A percentile compares a stretch with the other conserved stretches of the same genome.
These are phyloP conservation scores for Physella acuta DNA, from an alignment of 1,140 invertebrate species.

Conservation along the genomic window DNA sequence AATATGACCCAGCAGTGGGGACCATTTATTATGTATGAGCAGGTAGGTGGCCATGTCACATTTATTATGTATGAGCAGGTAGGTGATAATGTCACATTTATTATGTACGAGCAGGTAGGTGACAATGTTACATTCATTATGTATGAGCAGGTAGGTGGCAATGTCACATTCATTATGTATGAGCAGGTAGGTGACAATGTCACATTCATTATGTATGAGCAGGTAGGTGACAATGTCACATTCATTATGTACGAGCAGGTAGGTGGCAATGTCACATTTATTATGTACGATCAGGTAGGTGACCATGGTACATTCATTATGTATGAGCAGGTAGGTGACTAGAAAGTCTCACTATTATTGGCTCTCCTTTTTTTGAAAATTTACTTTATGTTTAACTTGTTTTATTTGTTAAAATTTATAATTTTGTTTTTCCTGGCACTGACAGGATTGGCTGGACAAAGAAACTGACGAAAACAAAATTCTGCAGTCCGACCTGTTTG, in stretches of 20 bases:
- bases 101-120: neutral
- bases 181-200: neutral
- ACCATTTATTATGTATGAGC: neutral
- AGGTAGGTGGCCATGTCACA: neutral
- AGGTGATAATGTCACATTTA: neutral
- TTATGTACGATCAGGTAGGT: too few species aligned
- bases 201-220: neutral
- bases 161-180: neutral
- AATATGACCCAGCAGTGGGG: neutral
- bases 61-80: neutral
- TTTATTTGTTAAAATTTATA: too few species aligned
- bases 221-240: too few species aligned
- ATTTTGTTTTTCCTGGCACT: too few species aligned
- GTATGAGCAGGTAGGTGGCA: neutral
- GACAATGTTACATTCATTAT: neutral
- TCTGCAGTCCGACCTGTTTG: constrained; percentile 26
- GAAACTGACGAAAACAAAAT: constrained; percentile 28
- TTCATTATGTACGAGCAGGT: too few species aligned
- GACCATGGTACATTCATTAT: too few species aligned
- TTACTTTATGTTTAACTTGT: too few species aligned
- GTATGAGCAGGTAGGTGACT: too few species aligned
- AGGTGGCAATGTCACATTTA: too few species aligned
- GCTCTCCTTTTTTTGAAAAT: too few species aligned
- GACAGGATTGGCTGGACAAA: constrained; percentile 37
- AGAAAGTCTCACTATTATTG: too few species aligned